A percentile compares a stretch with the other conserved stretches of the same genome.
phyloP scores from a whole-genome alignment of 2,888 invertebrate species.

The Eucera pruinosa region DNA sequence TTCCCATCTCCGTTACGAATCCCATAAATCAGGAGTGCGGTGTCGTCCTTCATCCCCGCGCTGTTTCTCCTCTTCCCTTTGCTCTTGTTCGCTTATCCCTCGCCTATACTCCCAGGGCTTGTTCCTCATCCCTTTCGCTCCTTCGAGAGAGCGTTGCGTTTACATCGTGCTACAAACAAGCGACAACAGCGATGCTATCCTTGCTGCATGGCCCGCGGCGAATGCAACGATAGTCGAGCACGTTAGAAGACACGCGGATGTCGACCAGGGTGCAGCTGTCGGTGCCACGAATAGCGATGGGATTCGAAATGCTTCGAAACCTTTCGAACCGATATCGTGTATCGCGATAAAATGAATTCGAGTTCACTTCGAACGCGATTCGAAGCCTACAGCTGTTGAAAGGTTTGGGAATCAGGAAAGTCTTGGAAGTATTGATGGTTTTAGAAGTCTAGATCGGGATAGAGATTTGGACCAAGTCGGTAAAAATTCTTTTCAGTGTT shows the following conservation, averaged over 20 bases:
- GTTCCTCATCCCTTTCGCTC: constrained; percentile 28
- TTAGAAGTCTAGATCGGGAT: no score
- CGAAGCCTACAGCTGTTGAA: no score
- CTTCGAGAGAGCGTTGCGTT: constrained; percentile 66
- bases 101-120: constrained; percentile 21
- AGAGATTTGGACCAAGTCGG: no score
- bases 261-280: constrained; percentile 6
- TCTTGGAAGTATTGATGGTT: no score
- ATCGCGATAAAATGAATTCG: no score
- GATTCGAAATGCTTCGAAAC: no score
- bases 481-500: no score
- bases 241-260: constrained; percentile 18
- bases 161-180: constrained; percentile 78
- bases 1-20: constrained; percentile 66
- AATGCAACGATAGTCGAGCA: constrained; percentile 62
- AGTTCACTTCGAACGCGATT: no score
- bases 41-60: constrained; percentile 48
- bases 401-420: no score
- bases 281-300: no score
- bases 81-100: constrained; percentile 12
- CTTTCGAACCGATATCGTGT: no score
- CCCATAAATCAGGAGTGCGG: constrained; percentile 70
- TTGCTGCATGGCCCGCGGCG: constrained; percentile 10
- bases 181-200: constrained; percentile 71
- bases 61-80: constrained; percentile 25